These are phyloP conservation scores for Tineola bisselliella DNA, from an alignment of 2,888 invertebrate genomes.

Conservation along the genomic window DNA sequence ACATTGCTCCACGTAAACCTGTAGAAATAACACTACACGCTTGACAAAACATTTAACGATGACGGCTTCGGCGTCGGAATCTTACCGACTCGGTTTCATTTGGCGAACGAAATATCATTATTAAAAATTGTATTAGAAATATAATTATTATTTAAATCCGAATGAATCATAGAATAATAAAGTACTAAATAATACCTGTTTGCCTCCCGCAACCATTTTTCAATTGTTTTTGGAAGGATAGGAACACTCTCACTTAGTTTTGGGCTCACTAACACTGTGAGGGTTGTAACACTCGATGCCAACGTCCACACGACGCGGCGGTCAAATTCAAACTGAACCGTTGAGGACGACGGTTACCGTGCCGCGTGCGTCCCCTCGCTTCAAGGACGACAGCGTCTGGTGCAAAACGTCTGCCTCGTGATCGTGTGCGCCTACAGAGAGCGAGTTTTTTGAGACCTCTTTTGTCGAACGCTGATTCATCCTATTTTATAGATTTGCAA, in stretches of 20 bases:
- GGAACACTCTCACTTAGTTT: constrained; percentile 32
- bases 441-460: background rate
- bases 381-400: constrained; percentile 11
- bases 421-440: background rate
- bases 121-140: too few species aligned
- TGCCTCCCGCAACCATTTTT: constrained; percentile 66
- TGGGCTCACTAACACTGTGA: constrained; percentile 9
- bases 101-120: background rate
- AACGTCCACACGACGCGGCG: constrained; percentile 63
- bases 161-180: background rate
- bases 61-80: constrained; percentile 19
- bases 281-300: constrained; percentile 27
- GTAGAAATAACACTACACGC: constrained; percentile 30
- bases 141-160: too few species aligned
- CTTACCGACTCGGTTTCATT: constrained; percentile 20
- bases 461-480: background rate
- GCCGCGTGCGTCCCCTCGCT: constrained; percentile 26
- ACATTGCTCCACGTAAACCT: constrained; percentile 31
- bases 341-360: constrained; percentile 22
- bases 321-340: constrained; percentile 58
- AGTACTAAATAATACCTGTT: constrained; percentile 52
- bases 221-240: constrained; percentile 35
- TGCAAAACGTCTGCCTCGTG: constrained; percentile 1
- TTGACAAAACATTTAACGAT: constrained; percentile 30
- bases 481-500: background rate